Conservation (phyloP, 1,140 invertebrate species). For the Musca vetustissima region DNA sequence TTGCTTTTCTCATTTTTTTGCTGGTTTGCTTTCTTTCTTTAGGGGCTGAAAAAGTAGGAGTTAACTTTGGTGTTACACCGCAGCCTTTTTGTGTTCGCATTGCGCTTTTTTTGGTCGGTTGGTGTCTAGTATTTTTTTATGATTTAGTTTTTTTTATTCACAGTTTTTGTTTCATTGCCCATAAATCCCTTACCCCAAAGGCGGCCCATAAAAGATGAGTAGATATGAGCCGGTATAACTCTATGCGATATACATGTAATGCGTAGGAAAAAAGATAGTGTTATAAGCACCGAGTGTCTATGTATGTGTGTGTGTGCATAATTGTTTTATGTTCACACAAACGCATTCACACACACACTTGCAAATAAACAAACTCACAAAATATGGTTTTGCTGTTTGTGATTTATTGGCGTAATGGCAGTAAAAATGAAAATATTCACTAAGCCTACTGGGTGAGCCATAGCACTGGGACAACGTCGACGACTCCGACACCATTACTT, state of each 20-base stretch:
- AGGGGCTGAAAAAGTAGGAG: too few relatives aligned
- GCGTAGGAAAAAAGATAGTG: too few relatives aligned
- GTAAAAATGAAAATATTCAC: constrained; percentile 12
- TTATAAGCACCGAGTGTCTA: not conserved
- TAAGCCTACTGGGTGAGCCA: not conserved
- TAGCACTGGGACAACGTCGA: too few relatives aligned
- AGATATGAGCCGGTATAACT: not conserved
- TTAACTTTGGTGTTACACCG: too few relatives aligned
- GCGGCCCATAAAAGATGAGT: constrained; percentile 10
- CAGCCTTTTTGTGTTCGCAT: too few relatives aligned
- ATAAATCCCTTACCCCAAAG: constrained; percentile 18
- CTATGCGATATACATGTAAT: too few relatives aligned
- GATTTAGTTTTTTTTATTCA: not conserved
- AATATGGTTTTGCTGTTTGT: constrained; percentile 8
- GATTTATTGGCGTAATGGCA: constrained; percentile 20
- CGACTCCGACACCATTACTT: too few relatives aligned
- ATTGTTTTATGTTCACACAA: too few relatives aligned
- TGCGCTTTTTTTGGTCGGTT: too few relatives aligned
- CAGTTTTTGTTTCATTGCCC: not conserved
- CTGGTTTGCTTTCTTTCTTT: too few relatives aligned
- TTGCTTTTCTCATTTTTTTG: too few relatives aligned
- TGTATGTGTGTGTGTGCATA: not conserved
- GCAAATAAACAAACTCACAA: not conserved
- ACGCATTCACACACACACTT: too few relatives aligned
- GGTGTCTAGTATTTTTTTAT: not conserved